Evolutionary conservation across 2,797 vertebrate genomes (phyloP).

Genomic region (Sebastes aleutianus): DNA sequence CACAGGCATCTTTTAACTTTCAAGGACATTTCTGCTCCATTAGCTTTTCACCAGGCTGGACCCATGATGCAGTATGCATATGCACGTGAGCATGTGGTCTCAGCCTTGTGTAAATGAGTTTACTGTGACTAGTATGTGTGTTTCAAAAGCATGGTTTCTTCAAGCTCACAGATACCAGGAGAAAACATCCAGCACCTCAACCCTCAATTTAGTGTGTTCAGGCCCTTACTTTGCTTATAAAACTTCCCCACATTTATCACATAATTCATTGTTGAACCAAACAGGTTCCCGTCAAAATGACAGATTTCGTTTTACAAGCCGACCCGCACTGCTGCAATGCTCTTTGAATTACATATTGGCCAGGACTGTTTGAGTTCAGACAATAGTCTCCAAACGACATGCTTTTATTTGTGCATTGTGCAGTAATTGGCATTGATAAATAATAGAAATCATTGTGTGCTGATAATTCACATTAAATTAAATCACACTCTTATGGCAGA

Average conservation of each 20-base stretch:
- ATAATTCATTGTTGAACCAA: neutral
- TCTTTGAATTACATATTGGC: slow-evolving; percentile 6
- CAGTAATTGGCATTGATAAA: slow-evolving; percentile 4
- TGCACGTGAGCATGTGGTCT: slow-evolving; percentile 30
- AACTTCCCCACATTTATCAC: neutral
- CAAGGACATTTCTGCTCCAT: slow-evolving; percentile 67
- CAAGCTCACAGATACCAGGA: neutral
- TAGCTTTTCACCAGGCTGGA: slow-evolving; percentile 51
- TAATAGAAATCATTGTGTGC: neutral
- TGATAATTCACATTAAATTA: slow-evolving; percentile 21
- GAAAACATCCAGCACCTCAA: neutral
- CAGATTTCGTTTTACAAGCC: neutral
- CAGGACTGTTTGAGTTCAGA: neutral
- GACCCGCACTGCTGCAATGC: neutral
- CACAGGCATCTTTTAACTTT: slow-evolving; percentile 57
- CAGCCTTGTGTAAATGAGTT: slow-evolving; percentile 35
- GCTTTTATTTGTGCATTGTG: neutral
- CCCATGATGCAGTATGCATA: slow-evolving; percentile 41
- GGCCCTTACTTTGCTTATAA: neutral
- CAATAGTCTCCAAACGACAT: neutral
- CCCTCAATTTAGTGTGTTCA: neutral
- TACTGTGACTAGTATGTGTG: slow-evolving; percentile 31
- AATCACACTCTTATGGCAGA: neutral
- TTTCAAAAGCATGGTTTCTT: slow-evolving; percentile 17
- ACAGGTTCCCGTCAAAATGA: neutral